Base-by-base conservation (phyloP, 1,140 invertebrate genomes). In the Anadara kagoshimensis region DNA sequence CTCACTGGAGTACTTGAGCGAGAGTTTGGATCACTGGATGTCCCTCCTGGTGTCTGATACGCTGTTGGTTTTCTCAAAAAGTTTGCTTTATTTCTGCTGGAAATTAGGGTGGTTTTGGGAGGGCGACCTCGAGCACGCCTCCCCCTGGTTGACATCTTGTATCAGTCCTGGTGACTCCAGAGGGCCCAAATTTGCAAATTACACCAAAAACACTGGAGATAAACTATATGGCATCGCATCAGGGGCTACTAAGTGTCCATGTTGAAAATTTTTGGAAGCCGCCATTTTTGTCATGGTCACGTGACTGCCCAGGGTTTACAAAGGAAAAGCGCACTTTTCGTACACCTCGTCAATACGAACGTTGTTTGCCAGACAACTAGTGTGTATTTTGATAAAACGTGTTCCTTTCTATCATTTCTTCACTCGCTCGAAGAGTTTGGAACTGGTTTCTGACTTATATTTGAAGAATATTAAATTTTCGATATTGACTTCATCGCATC, bases 21-120 rank as follows among this genome's bases (percentile, higher is more conserved):
- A 5, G 91, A 92, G 61, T 86, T 90, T 16, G 93, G 83, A 92
- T 92, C 89, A 87, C 93, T 91, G 83, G 92, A 92, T 88, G 92
- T 81, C 67, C 73, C 77, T 65, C 76, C 74, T 71, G 96, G 58
- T 53, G 43, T 64, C 57, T 75, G 73, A 47, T 69, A 91, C 90
- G 96, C 97, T 92, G 96, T 96, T 11, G 96, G 95, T 89, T 97
- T 97, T 90, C 96, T 96, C 87, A 96, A 92, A 85, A 96, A 90
- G 90, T 95, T 87, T 43, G 62, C 36, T 64, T 41, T 91, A 94
- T 95, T 85, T 93, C 74, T 93, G 79, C 93, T 93, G 84, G 93
- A 93, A 85, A 95, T 94, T 91, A 94, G 84, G 81, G 94, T 93
- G 70, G 95, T 94, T 92, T 96, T 96, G 78, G 95, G 95, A 83